These are phyloP conservation scores for Heliothis peltigera DNA, from an alignment of 2,888 invertebrate genomes.

Conservation along the genomic window DNA sequence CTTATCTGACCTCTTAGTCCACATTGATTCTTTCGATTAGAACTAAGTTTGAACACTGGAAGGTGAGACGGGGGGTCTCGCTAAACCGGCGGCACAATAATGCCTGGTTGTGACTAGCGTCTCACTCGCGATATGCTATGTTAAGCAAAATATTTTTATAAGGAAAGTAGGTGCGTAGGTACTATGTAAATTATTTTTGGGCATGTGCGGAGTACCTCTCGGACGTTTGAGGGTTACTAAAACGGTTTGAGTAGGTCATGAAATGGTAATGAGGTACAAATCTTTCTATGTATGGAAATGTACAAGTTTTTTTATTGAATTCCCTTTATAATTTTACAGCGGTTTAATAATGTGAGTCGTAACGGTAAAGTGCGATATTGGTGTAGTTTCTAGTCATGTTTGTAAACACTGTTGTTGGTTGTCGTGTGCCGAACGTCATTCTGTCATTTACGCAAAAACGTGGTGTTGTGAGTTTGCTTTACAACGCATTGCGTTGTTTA, in stretches of 20 bases:
- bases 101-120: constrained; percentile 54
- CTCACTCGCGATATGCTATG: constrained; percentile 55
- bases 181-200: constrained; percentile 44
- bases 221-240: constrained; percentile 50
- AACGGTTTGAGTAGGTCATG: constrained; percentile 19
- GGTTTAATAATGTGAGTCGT: not conserved
- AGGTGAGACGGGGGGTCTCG: constrained; percentile 59
- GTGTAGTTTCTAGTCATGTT: constrained; percentile 22
- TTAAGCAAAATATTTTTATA: constrained; percentile 59
- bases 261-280: constrained; percentile 21
- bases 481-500: constrained; percentile 58
- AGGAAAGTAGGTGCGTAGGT: constrained; percentile 47
- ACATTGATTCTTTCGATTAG: constrained; percentile 47
- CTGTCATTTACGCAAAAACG: constrained; percentile 48
- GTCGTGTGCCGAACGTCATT: constrained; percentile 39
- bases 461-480: constrained; percentile 38
- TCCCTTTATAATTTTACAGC: not conserved
- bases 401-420: constrained; percentile 32
- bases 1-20: constrained; percentile 48
- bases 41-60: constrained; percentile 25
- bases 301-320: not conserved
- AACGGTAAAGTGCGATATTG: constrained; percentile 22
- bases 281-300: not conserved
- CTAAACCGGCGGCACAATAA: constrained; percentile 50
- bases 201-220: constrained; percentile 49